Conservation (phyloP, 1,140 invertebrate genomes). For the Pygmarrhopalites habei region DNA sequence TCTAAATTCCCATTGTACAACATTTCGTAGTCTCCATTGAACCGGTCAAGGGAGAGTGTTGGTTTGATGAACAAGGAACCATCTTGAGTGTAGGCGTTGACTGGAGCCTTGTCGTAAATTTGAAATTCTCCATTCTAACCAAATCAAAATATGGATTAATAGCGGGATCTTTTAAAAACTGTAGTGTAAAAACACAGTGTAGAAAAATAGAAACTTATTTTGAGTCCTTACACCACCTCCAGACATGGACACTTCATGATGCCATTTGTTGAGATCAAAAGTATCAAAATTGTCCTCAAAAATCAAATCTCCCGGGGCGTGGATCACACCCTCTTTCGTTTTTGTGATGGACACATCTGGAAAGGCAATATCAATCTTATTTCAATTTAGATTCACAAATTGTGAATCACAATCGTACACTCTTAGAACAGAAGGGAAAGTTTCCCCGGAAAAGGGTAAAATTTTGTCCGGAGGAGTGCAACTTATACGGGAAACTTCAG, state of each 20-base stretch:
- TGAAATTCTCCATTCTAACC: slow-evolving; percentile 51
- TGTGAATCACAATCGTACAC: too few relatives aligned
- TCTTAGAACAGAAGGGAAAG: too few relatives aligned
- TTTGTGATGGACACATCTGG: slow-evolving; percentile 3
- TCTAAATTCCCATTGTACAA: slow-evolving; percentile 50
- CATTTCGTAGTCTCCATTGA: slow-evolving; percentile 49
- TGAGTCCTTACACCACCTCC: slow-evolving; percentile 36
- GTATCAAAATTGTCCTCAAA: slow-evolving; percentile 34
- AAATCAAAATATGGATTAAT: too few relatives aligned
- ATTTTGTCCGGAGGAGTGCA: too few relatives aligned
- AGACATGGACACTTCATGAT: slow-evolving; percentile 35
- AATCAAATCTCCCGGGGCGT: slow-evolving; percentile 30
- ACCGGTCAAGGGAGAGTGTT: slow-evolving; percentile 51
- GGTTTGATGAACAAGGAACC: slow-evolving; percentile 56
- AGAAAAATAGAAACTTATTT: too few relatives aligned
- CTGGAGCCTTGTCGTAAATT: slow-evolving; percentile 53
- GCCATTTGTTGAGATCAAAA: slow-evolving; percentile 26
- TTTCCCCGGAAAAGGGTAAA: too few relatives aligned
- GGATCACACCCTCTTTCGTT: slow-evolving; percentile 15
- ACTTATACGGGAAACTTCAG: too few relatives aligned
- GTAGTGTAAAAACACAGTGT: too few relatives aligned
- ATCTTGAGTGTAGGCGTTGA: slow-evolving; percentile 53
- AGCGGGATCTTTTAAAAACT: too few relatives aligned
- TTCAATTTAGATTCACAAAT: neutral
- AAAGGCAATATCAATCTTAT: too few relatives aligned